A percentile compares a stretch with the other conserved stretches of the same genome.
Conservation (phyloP, 2,888 invertebrate species). For the Cheiracanthium punctorium region DNA sequence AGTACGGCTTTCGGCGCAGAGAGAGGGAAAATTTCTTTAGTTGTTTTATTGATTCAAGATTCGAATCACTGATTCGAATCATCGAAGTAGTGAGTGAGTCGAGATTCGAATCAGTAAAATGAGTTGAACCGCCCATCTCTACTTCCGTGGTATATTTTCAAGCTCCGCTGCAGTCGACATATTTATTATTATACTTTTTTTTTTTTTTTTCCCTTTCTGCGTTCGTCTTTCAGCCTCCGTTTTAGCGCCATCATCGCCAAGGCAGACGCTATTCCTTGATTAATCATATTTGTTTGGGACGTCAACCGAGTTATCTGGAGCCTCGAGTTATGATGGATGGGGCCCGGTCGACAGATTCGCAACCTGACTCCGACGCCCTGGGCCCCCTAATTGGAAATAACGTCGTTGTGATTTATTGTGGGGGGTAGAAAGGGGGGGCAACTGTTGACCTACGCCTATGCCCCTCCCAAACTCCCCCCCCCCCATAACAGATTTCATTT, state of each 20-base stretch:
- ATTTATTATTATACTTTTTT: no score
- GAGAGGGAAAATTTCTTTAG: no score
- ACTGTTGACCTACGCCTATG: not conserved
- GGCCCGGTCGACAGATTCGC: constrained; percentile 8
- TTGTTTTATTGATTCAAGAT: no score
- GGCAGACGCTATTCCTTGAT: constrained; percentile 11
- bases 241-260: constrained; percentile 26
- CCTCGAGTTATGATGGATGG: constrained; percentile 44
- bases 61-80: no score
- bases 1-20: no score
- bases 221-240: not conserved
- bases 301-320: not conserved
- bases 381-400: constrained; percentile 56
- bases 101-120: no score
- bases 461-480: not conserved
- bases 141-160: no score
- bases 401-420: constrained; percentile 45
- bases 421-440: constrained; percentile 18
- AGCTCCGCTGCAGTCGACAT: no score
- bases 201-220: no score
- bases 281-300: constrained; percentile 15
- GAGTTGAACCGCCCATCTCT: no score
- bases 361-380: constrained; percentile 39
- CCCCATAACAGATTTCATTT: not conserved
- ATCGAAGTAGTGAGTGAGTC: no score